Conservation (phyloP, 1,140 invertebrate genomes). For the Pantala flavescens region DNA sequence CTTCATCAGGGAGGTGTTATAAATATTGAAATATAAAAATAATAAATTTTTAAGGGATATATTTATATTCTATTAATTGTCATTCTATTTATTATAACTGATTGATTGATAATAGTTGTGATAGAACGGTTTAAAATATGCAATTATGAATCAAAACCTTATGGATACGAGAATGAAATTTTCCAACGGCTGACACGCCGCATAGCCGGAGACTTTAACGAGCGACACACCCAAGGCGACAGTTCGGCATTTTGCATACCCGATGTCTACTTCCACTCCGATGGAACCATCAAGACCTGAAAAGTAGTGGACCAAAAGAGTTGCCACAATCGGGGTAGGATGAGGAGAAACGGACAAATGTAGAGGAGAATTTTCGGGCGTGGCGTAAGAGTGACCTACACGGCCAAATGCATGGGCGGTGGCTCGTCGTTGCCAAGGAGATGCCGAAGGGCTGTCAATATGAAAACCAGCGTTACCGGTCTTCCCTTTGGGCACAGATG, state of each 20-base stretch:
- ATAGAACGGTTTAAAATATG: too few relatives aligned
- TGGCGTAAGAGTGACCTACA: background rate
- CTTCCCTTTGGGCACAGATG: background rate
- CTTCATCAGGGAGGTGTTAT: too few relatives aligned
- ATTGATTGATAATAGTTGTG: too few relatives aligned
- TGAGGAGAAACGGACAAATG: background rate
- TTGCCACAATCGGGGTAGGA: background rate
- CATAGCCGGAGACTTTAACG: background rate
- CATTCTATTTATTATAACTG: too few relatives aligned
- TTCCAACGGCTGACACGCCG: too few relatives aligned
- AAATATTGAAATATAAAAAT: too few relatives aligned
- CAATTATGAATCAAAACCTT: too few relatives aligned
- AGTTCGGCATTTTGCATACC: background rate
- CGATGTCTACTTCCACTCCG: background rate
- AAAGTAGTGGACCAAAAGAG: background rate
- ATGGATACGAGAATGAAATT: too few relatives aligned
- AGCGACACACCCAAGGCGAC: background rate
- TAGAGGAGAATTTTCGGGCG: background rate
- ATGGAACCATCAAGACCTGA: background rate
- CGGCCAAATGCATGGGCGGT: background rate
- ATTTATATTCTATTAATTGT: too few relatives aligned
- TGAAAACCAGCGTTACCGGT: conserved; percentile 3
- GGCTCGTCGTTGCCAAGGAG: background rate
- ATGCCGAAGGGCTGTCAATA: conserved; percentile 7
- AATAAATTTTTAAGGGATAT: too few relatives aligned